A percentile compares a stretch with the other conserved stretches of the same genome.
phyloP scores from a whole-genome alignment of 2,113 vertebrate genomes.

The Henicopernis longicauda region DNA sequence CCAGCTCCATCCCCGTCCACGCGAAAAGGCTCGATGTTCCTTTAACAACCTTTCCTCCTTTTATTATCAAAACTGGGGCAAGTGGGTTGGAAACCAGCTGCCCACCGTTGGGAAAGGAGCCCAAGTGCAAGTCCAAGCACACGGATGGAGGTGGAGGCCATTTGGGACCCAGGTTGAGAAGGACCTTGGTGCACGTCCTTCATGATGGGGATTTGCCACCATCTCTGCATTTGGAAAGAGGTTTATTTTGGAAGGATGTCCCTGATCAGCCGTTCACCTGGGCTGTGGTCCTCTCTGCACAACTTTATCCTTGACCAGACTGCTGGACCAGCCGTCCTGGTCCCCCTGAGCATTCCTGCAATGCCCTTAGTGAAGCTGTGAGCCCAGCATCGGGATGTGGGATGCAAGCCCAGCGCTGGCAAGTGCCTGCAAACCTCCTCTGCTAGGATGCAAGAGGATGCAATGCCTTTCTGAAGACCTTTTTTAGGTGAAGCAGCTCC shows the following conservation, averaged over 20 bases:
- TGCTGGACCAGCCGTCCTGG: neutral
- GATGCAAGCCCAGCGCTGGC: neutral
- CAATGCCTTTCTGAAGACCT: neutral
- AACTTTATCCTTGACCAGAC: neutral
- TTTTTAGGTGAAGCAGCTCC: neutral
- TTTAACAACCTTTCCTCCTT: neutral
- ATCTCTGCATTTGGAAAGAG: neutral
- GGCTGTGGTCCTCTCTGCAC: neutral
- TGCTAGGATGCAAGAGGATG: neutral
- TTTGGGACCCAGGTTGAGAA: fast-evolving
- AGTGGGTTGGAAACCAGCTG: neutral
- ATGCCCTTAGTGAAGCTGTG: neutral
- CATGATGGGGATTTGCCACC: neutral
- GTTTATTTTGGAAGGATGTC: neutral
- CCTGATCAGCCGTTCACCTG: fast-evolving
- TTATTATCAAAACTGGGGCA: neutral
- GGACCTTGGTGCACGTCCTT: fast-evolving
- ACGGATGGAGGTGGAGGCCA: neutral
- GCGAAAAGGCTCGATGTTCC: fast-evolving
- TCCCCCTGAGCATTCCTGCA: neutral
- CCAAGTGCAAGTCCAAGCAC: neutral
- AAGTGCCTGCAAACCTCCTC: neutral
- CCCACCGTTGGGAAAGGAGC: neutral
- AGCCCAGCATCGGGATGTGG: neutral
- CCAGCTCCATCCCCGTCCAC: neutral